Conservation (phyloP, 2,113 vertebrate species). For the Chloropsis cyanopogon region DNA sequence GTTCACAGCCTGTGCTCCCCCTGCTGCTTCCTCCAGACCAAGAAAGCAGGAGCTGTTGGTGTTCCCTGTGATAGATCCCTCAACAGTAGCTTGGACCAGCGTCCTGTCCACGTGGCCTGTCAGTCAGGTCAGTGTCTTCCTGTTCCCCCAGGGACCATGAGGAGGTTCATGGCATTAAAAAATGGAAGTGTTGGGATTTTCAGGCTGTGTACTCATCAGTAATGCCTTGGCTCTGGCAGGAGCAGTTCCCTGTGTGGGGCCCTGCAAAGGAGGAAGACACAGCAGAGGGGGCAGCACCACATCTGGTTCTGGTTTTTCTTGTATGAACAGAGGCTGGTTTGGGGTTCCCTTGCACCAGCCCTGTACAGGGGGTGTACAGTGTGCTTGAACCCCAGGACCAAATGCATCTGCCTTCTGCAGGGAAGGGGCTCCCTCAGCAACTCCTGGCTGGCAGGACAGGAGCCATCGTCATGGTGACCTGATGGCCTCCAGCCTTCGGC, state of each 20-base stretch:
- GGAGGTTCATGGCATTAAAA: neutral
- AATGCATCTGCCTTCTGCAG: fast-evolving
- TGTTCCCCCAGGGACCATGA: fast-evolving
- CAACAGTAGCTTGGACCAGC: fast-evolving
- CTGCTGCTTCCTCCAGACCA: neutral
- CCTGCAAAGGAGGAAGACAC: neutral
- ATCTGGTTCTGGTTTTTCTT: neutral
- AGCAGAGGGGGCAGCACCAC: neutral
- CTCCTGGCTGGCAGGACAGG: neutral
- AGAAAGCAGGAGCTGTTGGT: neutral
- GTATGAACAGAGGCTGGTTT: neutral
- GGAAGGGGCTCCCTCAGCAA: neutral
- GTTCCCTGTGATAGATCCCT: neutral
- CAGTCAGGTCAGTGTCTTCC: neutral
- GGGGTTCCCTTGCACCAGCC: neutral
- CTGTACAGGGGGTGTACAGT: neutral
- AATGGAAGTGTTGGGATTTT: neutral
- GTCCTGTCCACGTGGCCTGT: neutral
- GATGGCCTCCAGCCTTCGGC: neutral
- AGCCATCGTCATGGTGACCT: fast-evolving
- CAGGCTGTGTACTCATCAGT: neutral
- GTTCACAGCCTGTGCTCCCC: neutral
- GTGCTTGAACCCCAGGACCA: neutral
- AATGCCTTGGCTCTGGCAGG: neutral
- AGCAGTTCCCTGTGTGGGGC: neutral